Evolutionary conservation across 2,888 invertebrate species (phyloP).

Genomic region (Polyploca ridens): DNA sequence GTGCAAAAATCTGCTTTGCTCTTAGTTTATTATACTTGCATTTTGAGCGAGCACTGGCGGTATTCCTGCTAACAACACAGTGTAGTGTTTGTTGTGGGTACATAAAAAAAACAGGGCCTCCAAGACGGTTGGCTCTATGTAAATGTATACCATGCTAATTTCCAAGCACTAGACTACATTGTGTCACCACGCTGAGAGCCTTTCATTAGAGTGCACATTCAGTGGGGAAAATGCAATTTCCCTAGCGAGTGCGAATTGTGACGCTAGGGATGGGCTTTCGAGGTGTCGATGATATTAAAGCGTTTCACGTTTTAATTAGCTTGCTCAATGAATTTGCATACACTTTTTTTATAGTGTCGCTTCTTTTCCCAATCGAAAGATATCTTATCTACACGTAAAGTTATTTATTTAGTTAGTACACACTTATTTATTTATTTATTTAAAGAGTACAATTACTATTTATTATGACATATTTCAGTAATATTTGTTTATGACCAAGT

Average conservation of each 20-base stretch:
- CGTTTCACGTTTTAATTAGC: conserved; percentile 9
- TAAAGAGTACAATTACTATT: too few species aligned
- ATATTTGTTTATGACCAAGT: too few species aligned
- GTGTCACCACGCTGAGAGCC: conserved; percentile 61
- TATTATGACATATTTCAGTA: too few species aligned
- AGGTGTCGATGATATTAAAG: conserved; percentile 16
- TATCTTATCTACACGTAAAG: too few species aligned
- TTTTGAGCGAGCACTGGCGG: background rate
- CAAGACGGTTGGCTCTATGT: conserved; percentile 36
- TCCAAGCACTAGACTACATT: conserved; percentile 60
- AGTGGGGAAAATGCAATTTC: conserved; percentile 68
- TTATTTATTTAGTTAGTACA: too few species aligned
- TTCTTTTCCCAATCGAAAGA: too few species aligned
- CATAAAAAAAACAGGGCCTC: conserved; percentile 31
- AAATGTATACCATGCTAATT: conserved; percentile 58
- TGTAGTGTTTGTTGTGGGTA: conserved; percentile 30
- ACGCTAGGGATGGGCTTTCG: conserved; percentile 39
- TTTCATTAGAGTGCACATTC: conserved; percentile 70
- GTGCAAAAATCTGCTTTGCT: background rate
- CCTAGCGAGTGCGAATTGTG: conserved; percentile 49
- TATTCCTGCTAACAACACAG: conserved; percentile 16
- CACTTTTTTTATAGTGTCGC: too few species aligned
- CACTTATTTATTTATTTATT: too few species aligned
- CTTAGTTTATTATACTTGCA: background rate
- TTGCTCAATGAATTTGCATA: background rate